Base-by-base conservation (phyloP, 53 echinoderm and acorn worm genomes). In the Holothuria leucospilota region DNA sequence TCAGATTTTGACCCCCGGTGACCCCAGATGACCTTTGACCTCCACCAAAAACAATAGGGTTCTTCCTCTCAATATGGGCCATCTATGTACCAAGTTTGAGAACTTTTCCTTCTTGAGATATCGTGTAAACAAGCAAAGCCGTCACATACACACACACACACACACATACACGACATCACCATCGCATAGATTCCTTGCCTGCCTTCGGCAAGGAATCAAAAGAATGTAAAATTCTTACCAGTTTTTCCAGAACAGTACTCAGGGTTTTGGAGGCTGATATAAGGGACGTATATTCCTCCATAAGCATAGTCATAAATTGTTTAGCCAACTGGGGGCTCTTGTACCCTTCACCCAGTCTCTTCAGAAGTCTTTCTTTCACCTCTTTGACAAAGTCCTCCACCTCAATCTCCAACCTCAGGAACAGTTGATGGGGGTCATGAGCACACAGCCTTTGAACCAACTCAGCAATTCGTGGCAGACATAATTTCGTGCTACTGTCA, bases 291-390 rank as follows among this genome's bases (percentile, higher is more conserved):
- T 99, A 99, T 82, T 99, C 99, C 90, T 99, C 99, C 88, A 99
- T 75, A n/a, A 99, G 88, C 94, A 95, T 93, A 69, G 95, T 95
- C 90, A 99, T 90, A 68, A 99, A 99, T 94, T 99, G 99, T 84
- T 95, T 95, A 51, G 95, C 95, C 59, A 85, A 90, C 5, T 90
- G 89, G 20, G 94, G 99, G 5, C 92, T 92, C 62, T 90, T 87
- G 81, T 94, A 95, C 71, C 99, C 99, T 29, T 84, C 87, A 13
- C 85, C 86, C 38, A 99, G 91, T 86, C 94, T 93, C 80, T 92
- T 92, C 41, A 95, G 90, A 15, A 99, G 92, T 16, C 99, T 88
- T 52, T 90, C 95, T 38, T 91, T 84, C 87, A 94, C 93, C 95
- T 99, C 99, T 71, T 93, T 99, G 30, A 99, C 86, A 59, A 86